Percentiles rank a stretch among this genome's conserved stretches.
Evolutionary conservation across 2,113 vertebrate species (phyloP).

Genomic region (Nothoprocta perdicaria): DNA sequence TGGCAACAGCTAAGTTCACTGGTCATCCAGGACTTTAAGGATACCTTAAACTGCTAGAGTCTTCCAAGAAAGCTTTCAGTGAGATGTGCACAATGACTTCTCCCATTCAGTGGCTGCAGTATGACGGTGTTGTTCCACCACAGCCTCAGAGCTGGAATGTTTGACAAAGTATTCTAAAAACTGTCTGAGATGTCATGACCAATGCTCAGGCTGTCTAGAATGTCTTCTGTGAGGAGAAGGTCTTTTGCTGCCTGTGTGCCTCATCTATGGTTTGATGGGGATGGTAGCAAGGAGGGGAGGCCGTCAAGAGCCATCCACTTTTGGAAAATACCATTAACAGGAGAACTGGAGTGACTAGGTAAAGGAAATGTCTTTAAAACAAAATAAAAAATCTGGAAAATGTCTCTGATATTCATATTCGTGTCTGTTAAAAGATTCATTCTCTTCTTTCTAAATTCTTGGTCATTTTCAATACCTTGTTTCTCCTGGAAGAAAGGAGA

Average conservation of each 20-base stretch:
- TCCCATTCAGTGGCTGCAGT: background rate
- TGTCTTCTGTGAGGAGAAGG: background rate
- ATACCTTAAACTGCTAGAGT: background rate
- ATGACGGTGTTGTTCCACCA: background rate
- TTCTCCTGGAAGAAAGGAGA: conserved; percentile 93
- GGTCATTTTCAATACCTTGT: conserved; percentile 81
- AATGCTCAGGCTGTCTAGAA: background rate
- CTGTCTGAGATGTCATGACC: background rate
- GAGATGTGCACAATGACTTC: background rate
- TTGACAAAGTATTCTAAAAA: background rate
- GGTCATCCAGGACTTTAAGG: background rate
- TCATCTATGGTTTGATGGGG: background rate
- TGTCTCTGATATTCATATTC: background rate
- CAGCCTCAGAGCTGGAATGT: background rate
- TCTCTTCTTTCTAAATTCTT: background rate
- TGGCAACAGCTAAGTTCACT: background rate
- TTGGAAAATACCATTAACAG: background rate
- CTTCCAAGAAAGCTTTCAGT: background rate
- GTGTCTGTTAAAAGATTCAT: background rate
- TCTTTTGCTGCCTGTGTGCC: background rate
- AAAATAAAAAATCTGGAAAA: background rate
- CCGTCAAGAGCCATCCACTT: background rate
- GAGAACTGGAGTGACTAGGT: background rate
- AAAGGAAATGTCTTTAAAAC: conserved; percentile 2
- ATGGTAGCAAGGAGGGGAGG: background rate